Evolutionary conservation across 2,797 vertebrate genomes (phyloP).

Genomic region (Alectoris magna): DNA sequence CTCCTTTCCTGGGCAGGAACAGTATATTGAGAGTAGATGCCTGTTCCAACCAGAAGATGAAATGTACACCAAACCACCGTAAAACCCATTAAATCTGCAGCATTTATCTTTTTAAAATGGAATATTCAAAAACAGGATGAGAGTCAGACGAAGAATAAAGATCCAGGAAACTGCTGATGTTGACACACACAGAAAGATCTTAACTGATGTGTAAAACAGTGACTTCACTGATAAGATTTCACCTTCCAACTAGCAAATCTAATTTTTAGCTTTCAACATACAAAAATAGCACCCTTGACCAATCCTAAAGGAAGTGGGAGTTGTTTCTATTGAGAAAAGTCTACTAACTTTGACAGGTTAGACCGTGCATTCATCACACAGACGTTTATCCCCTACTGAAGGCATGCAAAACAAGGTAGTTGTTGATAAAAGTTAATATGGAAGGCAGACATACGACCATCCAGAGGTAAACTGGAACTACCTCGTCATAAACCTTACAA

Average conservation of each 20-base stretch:
- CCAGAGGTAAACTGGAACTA: background rate
- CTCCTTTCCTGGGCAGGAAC: background rate
- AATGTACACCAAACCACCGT: background rate
- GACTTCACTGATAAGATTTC: background rate
- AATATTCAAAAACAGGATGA: background rate
- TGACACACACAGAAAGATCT: background rate
- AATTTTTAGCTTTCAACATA: background rate
- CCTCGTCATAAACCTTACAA: constrained; percentile 38
- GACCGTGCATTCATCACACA: background rate
- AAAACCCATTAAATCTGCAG: background rate
- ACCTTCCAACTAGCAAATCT: background rate
- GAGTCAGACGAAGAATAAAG: background rate
- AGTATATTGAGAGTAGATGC: background rate
- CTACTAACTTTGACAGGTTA: background rate
- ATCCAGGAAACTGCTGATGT: background rate
- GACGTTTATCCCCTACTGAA: background rate
- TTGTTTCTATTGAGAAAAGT: background rate
- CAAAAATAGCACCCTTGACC: background rate
- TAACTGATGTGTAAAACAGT: background rate
- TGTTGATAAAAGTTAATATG: background rate
- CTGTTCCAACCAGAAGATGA: background rate
- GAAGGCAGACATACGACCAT: constrained; percentile 10
- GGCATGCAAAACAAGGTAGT: background rate
- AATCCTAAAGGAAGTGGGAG: background rate
- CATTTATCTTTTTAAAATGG: no score